Evolutionary conservation across 1,140 invertebrate species (phyloP).

Genomic region (Acromyrmex heyeri): DNA sequence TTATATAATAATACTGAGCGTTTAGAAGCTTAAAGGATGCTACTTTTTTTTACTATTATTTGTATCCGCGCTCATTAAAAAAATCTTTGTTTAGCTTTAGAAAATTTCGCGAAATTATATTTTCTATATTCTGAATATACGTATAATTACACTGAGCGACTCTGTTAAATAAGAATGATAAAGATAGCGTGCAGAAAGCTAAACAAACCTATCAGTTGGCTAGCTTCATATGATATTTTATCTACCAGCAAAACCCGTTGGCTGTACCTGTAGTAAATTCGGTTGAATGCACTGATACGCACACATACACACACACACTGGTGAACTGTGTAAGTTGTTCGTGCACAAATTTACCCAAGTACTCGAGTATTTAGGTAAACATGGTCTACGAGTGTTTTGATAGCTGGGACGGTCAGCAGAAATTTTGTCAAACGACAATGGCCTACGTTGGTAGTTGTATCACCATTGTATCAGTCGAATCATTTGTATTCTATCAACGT

Average conservation of each 20-base stretch:
- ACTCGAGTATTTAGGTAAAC: slow-evolving; percentile 36
- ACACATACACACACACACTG: too few species aligned
- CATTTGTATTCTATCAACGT: neutral
- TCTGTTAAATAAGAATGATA: neutral
- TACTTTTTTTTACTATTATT: neutral
- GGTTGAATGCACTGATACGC: neutral
- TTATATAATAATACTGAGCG: too few species aligned
- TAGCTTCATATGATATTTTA: slow-evolving; percentile 29
- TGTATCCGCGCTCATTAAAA: neutral
- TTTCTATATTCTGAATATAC: neutral
- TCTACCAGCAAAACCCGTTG: slow-evolving; percentile 1
- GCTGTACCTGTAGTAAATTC: neutral
- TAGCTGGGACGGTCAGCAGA: neutral
- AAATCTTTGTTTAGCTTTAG: neutral
- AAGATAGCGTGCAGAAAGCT: slow-evolving; percentile 5
- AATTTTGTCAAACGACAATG: neutral
- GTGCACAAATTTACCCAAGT: slow-evolving; percentile 2
- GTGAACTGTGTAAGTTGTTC: neutral
- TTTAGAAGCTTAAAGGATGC: too few species aligned
- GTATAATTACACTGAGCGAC: neutral
- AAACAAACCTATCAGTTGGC: slow-evolving; percentile 20
- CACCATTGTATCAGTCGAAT: neutral
- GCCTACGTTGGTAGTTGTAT: neutral
- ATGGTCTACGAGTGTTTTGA: slow-evolving; percentile 2
- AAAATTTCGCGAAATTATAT: slow-evolving; percentile 23